phyloP scores from a whole-genome alignment of 1,140 invertebrate species.

The Pogonus chalceus region DNA sequence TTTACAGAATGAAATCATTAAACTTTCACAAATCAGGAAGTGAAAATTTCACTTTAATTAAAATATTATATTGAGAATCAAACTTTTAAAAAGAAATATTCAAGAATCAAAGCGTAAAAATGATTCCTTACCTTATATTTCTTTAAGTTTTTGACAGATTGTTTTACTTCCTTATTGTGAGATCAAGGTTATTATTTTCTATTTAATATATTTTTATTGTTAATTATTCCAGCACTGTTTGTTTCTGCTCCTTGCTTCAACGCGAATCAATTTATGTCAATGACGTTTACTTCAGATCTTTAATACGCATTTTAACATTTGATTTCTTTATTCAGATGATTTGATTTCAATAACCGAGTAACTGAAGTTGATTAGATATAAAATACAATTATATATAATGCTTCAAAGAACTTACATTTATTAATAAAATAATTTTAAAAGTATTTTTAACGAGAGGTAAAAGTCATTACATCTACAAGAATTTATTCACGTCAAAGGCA shows the following conservation, averaged over 20 bases:
- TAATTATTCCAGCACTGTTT: neutral
- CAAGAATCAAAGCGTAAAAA: neutral
- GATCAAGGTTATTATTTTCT: neutral
- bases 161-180: neutral
- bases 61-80: neutral
- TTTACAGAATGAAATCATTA: neutral
- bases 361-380: too few species aligned
- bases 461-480: neutral
- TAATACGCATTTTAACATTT: conserved; percentile 3
- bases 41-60: conserved; percentile 1
- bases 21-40: conserved; percentile 1
- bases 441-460: neutral
- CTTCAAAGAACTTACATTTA: neutral
- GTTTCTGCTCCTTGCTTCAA: conserved; percentile 1
- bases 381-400: neutral
- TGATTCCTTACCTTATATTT: neutral
- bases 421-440: neutral
- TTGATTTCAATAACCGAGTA: neutral
- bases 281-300: neutral
- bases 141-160: neutral
- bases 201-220: neutral
- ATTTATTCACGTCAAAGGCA: neutral
- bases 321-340: neutral
- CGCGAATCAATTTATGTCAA: conserved; percentile 1
- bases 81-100: neutral